Evolutionary conservation across 2,888 invertebrate genomes (phyloP), one percentile per base, ranked within the genome.

Genomic region (Lasioglossum lativentre): DNA sequence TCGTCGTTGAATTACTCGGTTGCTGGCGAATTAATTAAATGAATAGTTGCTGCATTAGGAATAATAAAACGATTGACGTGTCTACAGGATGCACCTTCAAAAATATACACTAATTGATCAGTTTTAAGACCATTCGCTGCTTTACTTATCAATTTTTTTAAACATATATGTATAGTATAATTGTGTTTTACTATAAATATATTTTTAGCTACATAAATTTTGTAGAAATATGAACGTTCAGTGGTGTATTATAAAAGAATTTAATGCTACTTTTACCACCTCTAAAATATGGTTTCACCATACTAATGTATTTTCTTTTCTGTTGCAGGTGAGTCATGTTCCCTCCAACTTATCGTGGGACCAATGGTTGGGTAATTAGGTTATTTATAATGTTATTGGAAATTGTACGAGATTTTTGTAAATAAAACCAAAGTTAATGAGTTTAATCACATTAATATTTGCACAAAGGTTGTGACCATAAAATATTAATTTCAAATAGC

Each of bases 291-390:
- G 4, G 4, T 30, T 16, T 14, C 2, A 63, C 16, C 1, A 6
- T 66, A 30, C 5, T 66, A 34, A 66, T 38, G 23, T 40, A 12
- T 40, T 40, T 38, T n/a, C n/a, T 38, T 38, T 38, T 38, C 1
- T 68, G 38, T 68, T 68, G 12, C 68, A 68, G 68, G 68, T 68
- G 38, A 68, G 68, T 68, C 68, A 3, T 10, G 23, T 63, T 27
- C 38, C 38, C n/a, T 40, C 1, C n/a, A 38, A 40, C 68, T 68
- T n/a, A 23, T n/a, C 1, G 2, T 23, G 38, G 4, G 10, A 38
- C 4, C 38, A 38, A 68, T 68, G 38, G n/a, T n/a, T 40, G 10
- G 23, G 68, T 68, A 68, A n/a, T 40, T 40, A 23, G n/a, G 12
- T 40, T 40, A 3, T 34, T 34, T 6, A 8, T 63, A 63, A 63